Evolutionary conservation across 2,113 vertebrate genomes (phyloP).

Genomic region (Stictonetta naevosa): DNA sequence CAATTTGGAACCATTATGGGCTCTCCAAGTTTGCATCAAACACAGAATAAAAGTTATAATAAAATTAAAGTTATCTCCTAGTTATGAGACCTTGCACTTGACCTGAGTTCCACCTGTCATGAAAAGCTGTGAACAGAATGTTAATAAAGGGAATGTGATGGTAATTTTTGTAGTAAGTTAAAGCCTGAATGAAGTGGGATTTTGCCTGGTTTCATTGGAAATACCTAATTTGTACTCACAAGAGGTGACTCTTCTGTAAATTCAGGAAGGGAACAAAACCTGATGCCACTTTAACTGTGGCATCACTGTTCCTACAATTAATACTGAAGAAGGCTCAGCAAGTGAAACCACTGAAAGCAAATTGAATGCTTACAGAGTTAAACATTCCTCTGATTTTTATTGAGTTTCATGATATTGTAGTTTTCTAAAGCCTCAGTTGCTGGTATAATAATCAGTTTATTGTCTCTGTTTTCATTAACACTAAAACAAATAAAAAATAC

Average conservation of each 20-base stretch:
- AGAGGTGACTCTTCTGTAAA: background rate
- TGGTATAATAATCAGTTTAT: background rate
- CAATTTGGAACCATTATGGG: conserved; percentile 16
- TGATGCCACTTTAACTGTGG: background rate
- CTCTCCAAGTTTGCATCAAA: conserved; percentile 23
- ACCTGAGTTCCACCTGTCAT: conserved; percentile 5
- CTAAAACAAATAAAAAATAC: background rate
- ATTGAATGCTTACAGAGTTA: background rate
- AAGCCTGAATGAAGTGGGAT: background rate
- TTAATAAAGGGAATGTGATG: background rate
- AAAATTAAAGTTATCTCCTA: conserved; percentile 22
- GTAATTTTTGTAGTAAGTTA: background rate
- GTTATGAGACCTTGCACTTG: conserved; percentile 41
- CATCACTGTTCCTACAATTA: background rate
- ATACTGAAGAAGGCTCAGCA: background rate
- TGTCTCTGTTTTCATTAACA: background rate
- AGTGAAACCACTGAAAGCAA: background rate
- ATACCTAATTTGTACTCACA: background rate
- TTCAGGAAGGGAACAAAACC: background rate
- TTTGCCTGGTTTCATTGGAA: background rate
- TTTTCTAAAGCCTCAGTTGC: background rate
- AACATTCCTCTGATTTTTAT: background rate
- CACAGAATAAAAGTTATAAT: background rate
- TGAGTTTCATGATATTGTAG: background rate
- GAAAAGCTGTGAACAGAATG: background rate